Evolutionary conservation across 1,140 invertebrate species (phyloP).

Genomic region (Dreissena rostriformis): DNA sequence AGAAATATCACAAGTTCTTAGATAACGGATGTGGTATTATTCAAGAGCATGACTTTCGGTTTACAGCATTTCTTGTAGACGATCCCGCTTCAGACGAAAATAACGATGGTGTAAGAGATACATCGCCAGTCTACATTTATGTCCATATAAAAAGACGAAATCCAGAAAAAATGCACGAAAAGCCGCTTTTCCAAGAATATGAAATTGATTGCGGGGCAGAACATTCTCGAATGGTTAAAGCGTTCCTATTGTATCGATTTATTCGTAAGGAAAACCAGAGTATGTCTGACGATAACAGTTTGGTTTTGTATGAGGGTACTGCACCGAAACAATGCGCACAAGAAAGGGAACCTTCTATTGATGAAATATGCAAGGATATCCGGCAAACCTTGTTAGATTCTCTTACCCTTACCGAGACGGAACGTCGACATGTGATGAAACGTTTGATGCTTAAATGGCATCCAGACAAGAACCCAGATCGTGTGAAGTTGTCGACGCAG

Average conservation of each 20-base stretch:
- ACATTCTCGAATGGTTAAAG: slow-evolving; percentile 46
- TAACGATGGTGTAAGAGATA: neutral
- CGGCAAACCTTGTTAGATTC: slow-evolving; percentile 61
- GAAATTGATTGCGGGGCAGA: slow-evolving; percentile 64
- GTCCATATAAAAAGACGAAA: slow-evolving; percentile 47
- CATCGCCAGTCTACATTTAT: slow-evolving; percentile 47
- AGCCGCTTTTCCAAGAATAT: slow-evolving; percentile 54
- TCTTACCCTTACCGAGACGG: slow-evolving; percentile 58
- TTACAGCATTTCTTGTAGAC: slow-evolving; percentile 65
- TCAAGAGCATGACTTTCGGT: slow-evolving; percentile 59
- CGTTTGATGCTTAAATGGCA: slow-evolving; percentile 75
- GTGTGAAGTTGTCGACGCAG: slow-evolving; percentile 65
- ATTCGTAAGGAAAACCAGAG: slow-evolving; percentile 35
- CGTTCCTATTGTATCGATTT: slow-evolving; percentile 67
- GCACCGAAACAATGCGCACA: neutral
- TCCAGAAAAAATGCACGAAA: neutral
- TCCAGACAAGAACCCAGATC: slow-evolving; percentile 75
- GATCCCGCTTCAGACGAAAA: slow-evolving; percentile 56
- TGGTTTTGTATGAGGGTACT: neutral
- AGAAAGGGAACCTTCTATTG: slow-evolving; percentile 19
- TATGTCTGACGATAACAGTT: neutral
- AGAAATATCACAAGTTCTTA: slow-evolving; percentile 7
- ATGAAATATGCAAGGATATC: slow-evolving; percentile 56
- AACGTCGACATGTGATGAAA: slow-evolving; percentile 70
- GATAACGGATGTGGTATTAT: slow-evolving; percentile 42